phyloP scores from a whole-genome alignment of 92 coral and sea anemone genomes.

The Palythoa heliodiscus region DNA sequence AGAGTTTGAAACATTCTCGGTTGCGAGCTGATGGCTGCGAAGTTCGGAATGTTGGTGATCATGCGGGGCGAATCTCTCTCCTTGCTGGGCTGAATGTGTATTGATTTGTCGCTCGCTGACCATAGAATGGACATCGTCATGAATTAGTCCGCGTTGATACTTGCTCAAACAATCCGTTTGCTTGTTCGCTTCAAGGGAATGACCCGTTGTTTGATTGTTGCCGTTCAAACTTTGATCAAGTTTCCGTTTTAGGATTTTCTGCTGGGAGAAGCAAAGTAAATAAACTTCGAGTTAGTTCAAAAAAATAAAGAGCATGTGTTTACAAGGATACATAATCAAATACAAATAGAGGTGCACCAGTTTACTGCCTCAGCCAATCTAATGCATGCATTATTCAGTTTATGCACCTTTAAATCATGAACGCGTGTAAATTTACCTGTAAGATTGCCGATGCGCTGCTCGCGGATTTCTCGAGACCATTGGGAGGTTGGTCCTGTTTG shows the following conservation, averaged over 20 bases:
- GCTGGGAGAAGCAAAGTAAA: conserved; percentile 78
- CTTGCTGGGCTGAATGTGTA: conserved; percentile 55
- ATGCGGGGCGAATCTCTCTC: conserved; percentile 47
- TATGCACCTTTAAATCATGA: conserved; percentile 25
- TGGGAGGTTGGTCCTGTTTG: conserved; percentile 77
- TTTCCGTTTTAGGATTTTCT: conserved; percentile 88
- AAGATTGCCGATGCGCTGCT: conserved; percentile 70
- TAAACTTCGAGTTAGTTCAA: conserved; percentile 60
- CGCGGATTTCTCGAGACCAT: conserved; percentile 77
- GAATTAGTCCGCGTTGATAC: conserved; percentile 57
- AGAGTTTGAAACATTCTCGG: conserved; percentile 33
- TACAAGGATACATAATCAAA: conserved; percentile 59
- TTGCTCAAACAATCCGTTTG: conserved; percentile 57
- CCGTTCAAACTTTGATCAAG: conserved; percentile 78
- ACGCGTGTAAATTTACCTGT: conserved; percentile 69
- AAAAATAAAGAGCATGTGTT: conserved; percentile 55
- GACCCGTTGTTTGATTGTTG: conserved; percentile 50
- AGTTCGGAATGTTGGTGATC: conserved; percentile 45
- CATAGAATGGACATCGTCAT: conserved; percentile 38
- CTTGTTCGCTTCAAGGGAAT: conserved; percentile 64
- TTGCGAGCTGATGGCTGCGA: conserved; percentile 45
- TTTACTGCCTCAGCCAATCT: conserved; percentile 48
- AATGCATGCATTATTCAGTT: conserved; percentile 47
- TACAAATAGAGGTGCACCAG: conserved; percentile 62
- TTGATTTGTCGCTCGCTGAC: conserved; percentile 56